phyloP scores from a whole-genome alignment of 2,797 vertebrate genomes.

The Lithobates pipiens region DNA sequence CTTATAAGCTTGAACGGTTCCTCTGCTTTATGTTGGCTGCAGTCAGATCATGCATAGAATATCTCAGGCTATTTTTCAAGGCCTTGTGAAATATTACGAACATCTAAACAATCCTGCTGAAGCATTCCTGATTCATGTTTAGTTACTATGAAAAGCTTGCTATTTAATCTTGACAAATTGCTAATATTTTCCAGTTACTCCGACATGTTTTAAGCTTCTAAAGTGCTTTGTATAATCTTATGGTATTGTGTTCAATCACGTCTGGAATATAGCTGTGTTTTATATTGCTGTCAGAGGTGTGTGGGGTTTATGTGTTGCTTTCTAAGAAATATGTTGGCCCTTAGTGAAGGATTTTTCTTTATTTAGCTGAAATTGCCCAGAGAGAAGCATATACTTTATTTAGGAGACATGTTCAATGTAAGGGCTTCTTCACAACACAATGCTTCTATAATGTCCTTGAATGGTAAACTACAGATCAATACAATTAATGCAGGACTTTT shows the following conservation, averaged over 20 bases:
- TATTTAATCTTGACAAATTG: slow-evolving; percentile 41
- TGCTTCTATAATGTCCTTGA: too few species aligned
- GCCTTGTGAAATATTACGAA: slow-evolving; percentile 45
- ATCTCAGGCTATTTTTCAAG: slow-evolving; percentile 26
- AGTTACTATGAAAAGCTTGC: slow-evolving; percentile 34
- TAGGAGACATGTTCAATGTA: too few species aligned
- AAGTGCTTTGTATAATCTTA: slow-evolving; percentile 11
- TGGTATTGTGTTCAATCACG: neutral
- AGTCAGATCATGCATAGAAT: neutral
- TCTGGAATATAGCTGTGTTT: neutral
- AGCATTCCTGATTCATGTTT: slow-evolving; percentile 14
- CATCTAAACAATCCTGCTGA: slow-evolving; percentile 19
- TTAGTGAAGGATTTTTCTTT: too few species aligned
- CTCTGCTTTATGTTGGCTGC: slow-evolving; percentile 10
- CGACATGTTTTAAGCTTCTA: neutral
- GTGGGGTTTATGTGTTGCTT: neutral
- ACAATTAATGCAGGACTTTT: too few species aligned
- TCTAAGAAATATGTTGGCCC: neutral
- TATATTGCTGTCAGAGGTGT: slow-evolving; percentile 1
- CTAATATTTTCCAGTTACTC: slow-evolving; percentile 29
- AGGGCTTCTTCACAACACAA: too few species aligned
- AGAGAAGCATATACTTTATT: too few species aligned
- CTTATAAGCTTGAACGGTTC: slow-evolving; percentile 17
- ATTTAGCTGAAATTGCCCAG: too few species aligned
- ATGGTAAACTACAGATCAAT: too few species aligned